Evolutionary conservation across 2,113 vertebrate genomes (phyloP), one percentile per base, ranked within the genome.

Genomic region (Stomatorhinus ivindoensis): DNA sequence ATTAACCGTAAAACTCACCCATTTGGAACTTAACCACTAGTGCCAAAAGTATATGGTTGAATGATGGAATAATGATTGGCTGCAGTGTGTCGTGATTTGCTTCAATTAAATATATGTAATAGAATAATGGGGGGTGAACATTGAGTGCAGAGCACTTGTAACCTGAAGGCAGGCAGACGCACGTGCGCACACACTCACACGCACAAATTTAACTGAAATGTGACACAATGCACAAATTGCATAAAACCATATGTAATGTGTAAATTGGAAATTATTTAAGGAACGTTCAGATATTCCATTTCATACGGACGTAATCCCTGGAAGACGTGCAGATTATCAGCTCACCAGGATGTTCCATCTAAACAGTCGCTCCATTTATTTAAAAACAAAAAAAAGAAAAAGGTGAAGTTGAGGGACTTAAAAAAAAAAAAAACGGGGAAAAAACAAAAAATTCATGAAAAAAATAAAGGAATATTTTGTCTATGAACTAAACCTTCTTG

Each of bases 251-350:
- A 42, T 11, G 82, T 88, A 89, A 87, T 85, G 86, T 91, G 90
- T 51, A 73, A 92, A 95, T 95, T 93, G 85, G 39, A 87, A 92
- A 86, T 90, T 92, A 90, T 92, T 92, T 90, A 91, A 91, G 90
- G 91, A 89, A 91, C 44, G 17, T 80, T 42, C 31, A 90, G 48
- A 47, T 89, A 89, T 80, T 91, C 92, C 46, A 27, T 91, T 89
- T 53, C 42, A 90, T 92, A 94, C 89, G 53, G 91, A 92, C 91
- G 88, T 91, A 90, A 89, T 91, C 90, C 91, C 89, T 91, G 94
- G 93, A 95, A 95, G 93, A 94, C 94, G 83, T 92, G 91, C 91
- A 89, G 89, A 89, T 92, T 92, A 93, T 93, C 90, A 92, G 92
- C 92, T 93, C 86, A 87, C 92, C 91, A 91, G 93, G 92, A 92